Percentiles rank a stretch among this genome's conserved stretches.
These are phyloP conservation scores for Pristionchus arcanus DNA, from an alignment of 2,888 invertebrate genomes.

Conservation along the genomic window DNA sequence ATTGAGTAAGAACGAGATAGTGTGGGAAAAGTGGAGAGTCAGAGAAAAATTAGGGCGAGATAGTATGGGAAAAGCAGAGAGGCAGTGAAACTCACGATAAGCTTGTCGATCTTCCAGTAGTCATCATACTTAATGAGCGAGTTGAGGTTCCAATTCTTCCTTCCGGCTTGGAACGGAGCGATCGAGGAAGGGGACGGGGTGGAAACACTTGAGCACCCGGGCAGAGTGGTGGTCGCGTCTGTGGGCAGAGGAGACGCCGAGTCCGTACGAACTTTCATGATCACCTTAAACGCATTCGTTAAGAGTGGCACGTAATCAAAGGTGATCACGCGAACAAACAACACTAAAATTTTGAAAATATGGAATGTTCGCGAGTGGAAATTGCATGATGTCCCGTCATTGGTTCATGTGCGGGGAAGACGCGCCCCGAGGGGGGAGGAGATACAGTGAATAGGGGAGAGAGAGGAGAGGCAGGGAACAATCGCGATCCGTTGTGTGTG, in stretches of 20 bases:
- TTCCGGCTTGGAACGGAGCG: neutral
- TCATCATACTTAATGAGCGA: constrained; percentile 21
- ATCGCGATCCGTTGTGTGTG: constrained; percentile 47
- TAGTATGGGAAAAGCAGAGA: neutral
- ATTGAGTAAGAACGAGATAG: no score
- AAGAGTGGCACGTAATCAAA: no score
- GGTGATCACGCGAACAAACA: no score
- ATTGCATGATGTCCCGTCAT: neutral
- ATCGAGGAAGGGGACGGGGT: neutral
- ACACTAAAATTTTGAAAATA: no score
- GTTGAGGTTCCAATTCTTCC: constrained; percentile 16
- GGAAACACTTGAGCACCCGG: neutral
- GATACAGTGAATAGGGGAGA: constrained; percentile 16
- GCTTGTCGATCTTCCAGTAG: constrained; percentile 43
- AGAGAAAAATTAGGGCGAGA: neutral
- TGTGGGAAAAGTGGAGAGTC: no score
- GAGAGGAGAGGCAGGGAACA: constrained; percentile 8
- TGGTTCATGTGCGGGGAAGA: neutral
- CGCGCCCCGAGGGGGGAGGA: neutral
- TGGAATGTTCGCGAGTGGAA: neutral
- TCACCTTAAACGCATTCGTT: no score
- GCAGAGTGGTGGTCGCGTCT: neutral
- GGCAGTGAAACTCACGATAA: constrained; percentile 33
- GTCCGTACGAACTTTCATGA: no score
- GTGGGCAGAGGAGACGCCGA: neutral